Percentiles rank a stretch among this genome's conserved stretches.
These are phyloP conservation scores for Tilapia sparmanii DNA, from an alignment of 2,113 vertebrate species.

Conservation along the genomic window DNA sequence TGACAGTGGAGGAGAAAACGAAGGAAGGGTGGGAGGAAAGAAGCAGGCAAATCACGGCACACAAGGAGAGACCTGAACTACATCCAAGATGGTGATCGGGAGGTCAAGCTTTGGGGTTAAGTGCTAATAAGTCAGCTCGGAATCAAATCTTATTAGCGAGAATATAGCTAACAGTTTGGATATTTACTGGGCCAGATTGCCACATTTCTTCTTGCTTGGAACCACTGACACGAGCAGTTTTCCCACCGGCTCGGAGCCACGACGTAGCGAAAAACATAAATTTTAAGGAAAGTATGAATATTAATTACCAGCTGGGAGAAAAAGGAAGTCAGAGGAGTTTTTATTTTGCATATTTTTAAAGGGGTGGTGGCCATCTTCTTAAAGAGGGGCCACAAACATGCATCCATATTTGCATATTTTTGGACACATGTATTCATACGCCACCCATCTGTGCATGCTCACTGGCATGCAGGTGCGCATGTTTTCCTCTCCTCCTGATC, in stretches of 20 bases:
- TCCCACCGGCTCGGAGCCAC: neutral
- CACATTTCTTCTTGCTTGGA: neutral
- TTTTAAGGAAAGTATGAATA: neutral
- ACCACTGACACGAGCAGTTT: neutral
- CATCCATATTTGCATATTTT: neutral
- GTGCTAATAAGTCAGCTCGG: constrained; percentile 6
- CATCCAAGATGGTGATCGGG: neutral
- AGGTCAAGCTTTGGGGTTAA: constrained; percentile 27
- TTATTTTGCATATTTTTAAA: neutral
- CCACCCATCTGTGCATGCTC: neutral
- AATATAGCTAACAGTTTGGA: neutral
- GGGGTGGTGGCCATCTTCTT: neutral
- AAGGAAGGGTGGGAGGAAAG: neutral
- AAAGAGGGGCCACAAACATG: neutral
- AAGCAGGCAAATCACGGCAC: neutral
- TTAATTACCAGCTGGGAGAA: neutral
- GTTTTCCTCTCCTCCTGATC: neutral
- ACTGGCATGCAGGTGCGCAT: constrained; percentile 16
- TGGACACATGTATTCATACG: neutral
- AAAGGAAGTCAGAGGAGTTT: neutral
- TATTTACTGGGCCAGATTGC: neutral
- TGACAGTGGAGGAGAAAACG: constrained; percentile 73
- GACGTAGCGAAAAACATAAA: neutral
- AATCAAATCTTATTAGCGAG: neutral
- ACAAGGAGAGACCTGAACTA: neutral